These are phyloP conservation scores for Dendrolimus kikuchii DNA, from an alignment of 1,140 invertebrate genomes.

Conservation along the genomic window DNA sequence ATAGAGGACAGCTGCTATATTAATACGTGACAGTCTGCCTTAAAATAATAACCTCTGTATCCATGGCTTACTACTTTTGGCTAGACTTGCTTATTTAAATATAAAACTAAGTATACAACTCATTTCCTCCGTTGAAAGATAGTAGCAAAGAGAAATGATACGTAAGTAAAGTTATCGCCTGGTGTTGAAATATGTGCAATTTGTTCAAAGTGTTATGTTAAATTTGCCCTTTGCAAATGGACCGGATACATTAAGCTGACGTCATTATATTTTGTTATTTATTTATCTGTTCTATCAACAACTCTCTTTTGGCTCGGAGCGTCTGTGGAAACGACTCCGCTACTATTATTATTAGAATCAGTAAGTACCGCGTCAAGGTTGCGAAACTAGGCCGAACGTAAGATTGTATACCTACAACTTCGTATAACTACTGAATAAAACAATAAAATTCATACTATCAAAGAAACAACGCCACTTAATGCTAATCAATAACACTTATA, in stretches of 20 bases:
- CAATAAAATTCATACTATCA: too few relatives aligned
- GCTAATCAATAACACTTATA: too few relatives aligned
- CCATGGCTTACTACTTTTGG: too few relatives aligned
- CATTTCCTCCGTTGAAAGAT: too few relatives aligned
- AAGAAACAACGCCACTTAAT: too few relatives aligned
- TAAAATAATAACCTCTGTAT: too few relatives aligned
- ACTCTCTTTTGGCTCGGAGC: conserved; percentile 19
- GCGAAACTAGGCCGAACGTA: conserved; percentile 55
- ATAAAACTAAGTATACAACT: too few relatives aligned
- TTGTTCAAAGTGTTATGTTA: background rate
- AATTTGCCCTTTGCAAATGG: conserved; percentile 3
- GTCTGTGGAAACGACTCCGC: conserved; percentile 46
- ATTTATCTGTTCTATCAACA: conserved; percentile 32
- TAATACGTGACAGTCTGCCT: too few relatives aligned
- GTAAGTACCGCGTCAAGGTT: conserved; percentile 60
- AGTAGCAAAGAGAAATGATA: too few relatives aligned
- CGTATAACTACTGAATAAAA: too few relatives aligned
- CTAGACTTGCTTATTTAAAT: too few relatives aligned
- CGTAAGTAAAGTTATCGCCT: background rate
- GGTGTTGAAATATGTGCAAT: conserved; percentile 6
- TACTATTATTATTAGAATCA: conserved; percentile 52
- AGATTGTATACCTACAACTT: conserved; percentile 26
- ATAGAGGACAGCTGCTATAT: too few relatives aligned
- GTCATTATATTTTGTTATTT: conserved; percentile 6
- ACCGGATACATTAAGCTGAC: background rate